These are phyloP conservation scores for Timema podura DNA, from an alignment of 2,888 invertebrate species.

Conservation along the genomic window DNA sequence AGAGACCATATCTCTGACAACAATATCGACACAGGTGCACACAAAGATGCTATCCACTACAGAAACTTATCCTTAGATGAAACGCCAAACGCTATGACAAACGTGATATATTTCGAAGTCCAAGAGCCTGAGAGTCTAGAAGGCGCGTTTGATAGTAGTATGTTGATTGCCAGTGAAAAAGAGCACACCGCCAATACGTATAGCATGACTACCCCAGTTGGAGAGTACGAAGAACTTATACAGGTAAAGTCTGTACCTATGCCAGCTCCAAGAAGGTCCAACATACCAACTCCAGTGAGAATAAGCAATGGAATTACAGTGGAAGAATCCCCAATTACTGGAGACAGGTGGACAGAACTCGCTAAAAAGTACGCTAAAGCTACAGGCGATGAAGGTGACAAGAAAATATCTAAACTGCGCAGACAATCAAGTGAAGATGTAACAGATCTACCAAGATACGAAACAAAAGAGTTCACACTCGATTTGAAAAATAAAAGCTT, in stretches of 20 bases:
- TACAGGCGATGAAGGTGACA: constrained; percentile 6
- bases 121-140: constrained; percentile 4
- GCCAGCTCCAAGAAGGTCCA: constrained; percentile 19
- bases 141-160: too few species aligned
- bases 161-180: too few species aligned
- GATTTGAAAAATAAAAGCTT: constrained; percentile 6
- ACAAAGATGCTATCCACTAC: constrained; percentile 4
- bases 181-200: not conserved
- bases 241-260: constrained; percentile 14
- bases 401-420: not conserved
- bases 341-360: constrained; percentile 14
- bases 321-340: not conserved
- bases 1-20: too few species aligned
- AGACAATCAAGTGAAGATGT: not conserved
- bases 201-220: not conserved
- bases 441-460: not conserved
- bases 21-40: too few species aligned
- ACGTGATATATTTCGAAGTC: constrained; percentile 9
- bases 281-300: constrained; percentile 13
- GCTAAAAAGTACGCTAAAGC: constrained; percentile 1
- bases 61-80: not conserved
- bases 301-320: constrained; percentile 1
- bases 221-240: constrained; percentile 5
- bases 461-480: constrained; percentile 4
- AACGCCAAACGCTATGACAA: constrained; percentile 3